Percentiles rank a stretch among this genome's conserved stretches.
These are phyloP conservation scores for Romanogobio albipinnatus DNA, from an alignment of 2,113 vertebrate genomes.

Conservation along the genomic window DNA sequence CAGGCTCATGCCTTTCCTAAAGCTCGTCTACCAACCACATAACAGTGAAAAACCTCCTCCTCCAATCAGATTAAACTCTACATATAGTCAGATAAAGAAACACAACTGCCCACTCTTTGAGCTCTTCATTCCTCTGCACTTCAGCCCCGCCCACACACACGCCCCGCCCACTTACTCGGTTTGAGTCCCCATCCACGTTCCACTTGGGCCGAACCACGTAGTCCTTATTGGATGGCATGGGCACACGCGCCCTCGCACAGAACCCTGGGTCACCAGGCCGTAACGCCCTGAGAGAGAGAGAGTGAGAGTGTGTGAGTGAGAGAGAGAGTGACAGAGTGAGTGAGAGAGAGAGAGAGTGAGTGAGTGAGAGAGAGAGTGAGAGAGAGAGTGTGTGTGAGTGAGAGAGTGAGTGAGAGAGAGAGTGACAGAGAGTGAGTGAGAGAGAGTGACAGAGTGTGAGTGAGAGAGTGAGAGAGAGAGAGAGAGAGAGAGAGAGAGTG, in stretches of 20 bases:
- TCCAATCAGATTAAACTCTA: background rate
- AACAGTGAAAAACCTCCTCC: slow-evolving; percentile 14
- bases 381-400: too few species aligned
- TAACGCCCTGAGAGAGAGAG: slow-evolving; percentile 80
- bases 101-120: too few species aligned
- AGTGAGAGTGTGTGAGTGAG: background rate
- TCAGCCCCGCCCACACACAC: slow-evolving; percentile 4
- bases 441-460: too few species aligned
- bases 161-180: slow-evolving; percentile 80
- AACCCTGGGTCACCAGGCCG: slow-evolving; percentile 95
- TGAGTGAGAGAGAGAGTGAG: too few species aligned
- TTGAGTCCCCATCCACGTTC: slow-evolving; percentile 93
- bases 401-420: too few species aligned
- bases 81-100: too few species aligned
- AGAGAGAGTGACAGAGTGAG: too few species aligned
- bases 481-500: too few species aligned
- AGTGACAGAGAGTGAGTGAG: too few species aligned
- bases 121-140: background rate
- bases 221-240: slow-evolving; percentile 98
- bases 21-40: slow-evolving; percentile 81
- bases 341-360: too few species aligned
- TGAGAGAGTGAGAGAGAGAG: too few species aligned
- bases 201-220: slow-evolving; percentile 98
- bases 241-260: slow-evolving; percentile 92
- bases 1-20: slow-evolving; percentile 85